Percentiles rank a stretch among this genome's conserved stretches.
These are phyloP conservation scores for Tribolium madens DNA, from an alignment of 1,140 invertebrate genomes.

Conservation along the genomic window DNA sequence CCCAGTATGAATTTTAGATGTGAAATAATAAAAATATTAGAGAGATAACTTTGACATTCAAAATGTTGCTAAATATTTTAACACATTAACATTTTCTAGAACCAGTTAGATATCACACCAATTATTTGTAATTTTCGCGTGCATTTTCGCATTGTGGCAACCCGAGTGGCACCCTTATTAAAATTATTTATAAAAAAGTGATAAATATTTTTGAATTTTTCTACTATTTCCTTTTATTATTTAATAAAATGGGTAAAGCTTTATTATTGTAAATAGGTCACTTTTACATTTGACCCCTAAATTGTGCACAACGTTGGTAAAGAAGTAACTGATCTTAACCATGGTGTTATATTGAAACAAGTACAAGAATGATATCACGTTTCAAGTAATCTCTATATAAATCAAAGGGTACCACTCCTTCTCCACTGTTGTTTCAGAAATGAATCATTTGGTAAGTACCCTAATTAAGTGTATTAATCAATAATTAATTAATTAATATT, in stretches of 20 bases:
- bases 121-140: background rate
- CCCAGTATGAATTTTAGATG: too few species aligned
- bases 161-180: too few species aligned
- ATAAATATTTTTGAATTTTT: background rate
- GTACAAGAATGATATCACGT: constrained; percentile 11
- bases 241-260: background rate
- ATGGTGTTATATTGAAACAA: constrained; percentile 19
- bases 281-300: constrained; percentile 35
- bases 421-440: background rate
- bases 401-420: background rate
- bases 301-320: constrained; percentile 30
- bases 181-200: too few species aligned
- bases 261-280: constrained; percentile 5
- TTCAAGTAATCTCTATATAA: constrained; percentile 18
- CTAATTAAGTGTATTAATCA: background rate
- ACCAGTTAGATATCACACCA: background rate
- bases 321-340: constrained; percentile 17
- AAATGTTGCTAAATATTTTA: background rate
- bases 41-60: background rate
- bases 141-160: background rate
- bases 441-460: background rate
- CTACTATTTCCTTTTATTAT: background rate
- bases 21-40: too few species aligned
- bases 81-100: background rate
- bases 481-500: too few species aligned